These are phyloP conservation scores for Eunapius fragilis DNA, from an alignment of 37 sponge, comb jelly and placozoan species.

Conservation along the genomic window DNA sequence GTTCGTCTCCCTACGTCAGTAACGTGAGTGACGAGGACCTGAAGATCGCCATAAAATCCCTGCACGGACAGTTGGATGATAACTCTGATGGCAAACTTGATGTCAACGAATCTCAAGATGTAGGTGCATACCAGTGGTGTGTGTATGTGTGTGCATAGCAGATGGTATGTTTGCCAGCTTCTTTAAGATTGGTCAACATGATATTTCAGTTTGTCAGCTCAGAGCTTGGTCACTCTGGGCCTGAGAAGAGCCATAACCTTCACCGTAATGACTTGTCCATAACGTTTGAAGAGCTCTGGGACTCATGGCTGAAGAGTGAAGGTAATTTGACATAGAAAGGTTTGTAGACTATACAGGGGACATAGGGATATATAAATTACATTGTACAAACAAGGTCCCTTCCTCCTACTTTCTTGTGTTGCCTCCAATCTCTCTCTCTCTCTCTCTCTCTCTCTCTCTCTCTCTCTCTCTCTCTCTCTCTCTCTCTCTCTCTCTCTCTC, in stretches of 20 bases:
- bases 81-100: constrained; percentile 61
- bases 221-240: not conserved
- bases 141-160: constrained; percentile 7
- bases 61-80: constrained; percentile 56
- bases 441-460: too few species aligned
- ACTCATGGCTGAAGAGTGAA: constrained; percentile 55
- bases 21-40: constrained; percentile 45
- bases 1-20: not conserved
- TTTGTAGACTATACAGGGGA: not conserved
- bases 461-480: too few species aligned
- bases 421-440: too few species aligned
- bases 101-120: constrained; percentile 56
- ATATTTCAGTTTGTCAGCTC: not conserved
- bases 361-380: too few species aligned
- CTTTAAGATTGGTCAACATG: not conserved
- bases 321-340: constrained; percentile 11
- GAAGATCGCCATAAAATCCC: constrained; percentile 42
- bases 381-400: too few species aligned
- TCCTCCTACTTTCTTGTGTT: too few species aligned
- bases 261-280: constrained; percentile 45
- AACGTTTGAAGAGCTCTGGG: constrained; percentile 59
- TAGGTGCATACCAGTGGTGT: constrained; percentile 7
- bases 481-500: too few species aligned
- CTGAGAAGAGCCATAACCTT: constrained; percentile 1
- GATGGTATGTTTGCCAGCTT: not conserved